A percentile compares a stretch with the other conserved stretches of the same genome.
These are phyloP conservation scores for Aleadryas rufinucha DNA, from an alignment of 2,113 vertebrate species.

Conservation along the genomic window DNA sequence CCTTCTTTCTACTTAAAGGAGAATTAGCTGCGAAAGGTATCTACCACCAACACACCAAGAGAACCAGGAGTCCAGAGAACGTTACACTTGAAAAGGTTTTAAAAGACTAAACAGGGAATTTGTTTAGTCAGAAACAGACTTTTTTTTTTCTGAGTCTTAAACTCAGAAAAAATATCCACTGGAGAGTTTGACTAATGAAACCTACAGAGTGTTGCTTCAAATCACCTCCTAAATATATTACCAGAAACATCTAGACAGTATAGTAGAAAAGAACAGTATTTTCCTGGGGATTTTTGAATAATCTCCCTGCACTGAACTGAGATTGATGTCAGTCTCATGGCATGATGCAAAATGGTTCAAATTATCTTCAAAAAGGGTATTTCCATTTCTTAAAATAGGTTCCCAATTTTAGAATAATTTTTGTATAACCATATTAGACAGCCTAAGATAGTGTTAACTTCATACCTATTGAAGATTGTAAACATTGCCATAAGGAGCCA, in stretches of 20 bases:
- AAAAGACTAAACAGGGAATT: background rate
- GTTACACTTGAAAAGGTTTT: background rate
- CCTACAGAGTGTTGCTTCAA: background rate
- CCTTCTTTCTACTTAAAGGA: background rate
- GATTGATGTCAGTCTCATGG: background rate
- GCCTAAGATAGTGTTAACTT: background rate
- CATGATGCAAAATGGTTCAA: background rate
- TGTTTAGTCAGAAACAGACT: background rate
- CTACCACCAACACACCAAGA: background rate
- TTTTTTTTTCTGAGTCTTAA: background rate
- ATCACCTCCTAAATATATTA: background rate
- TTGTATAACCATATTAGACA: background rate
- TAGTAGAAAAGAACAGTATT: background rate
- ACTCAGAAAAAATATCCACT: background rate
- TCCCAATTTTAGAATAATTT: background rate
- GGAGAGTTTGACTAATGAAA: background rate
- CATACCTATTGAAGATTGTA: background rate
- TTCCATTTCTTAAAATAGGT: background rate
- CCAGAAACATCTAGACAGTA: background rate
- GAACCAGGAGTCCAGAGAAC: background rate
- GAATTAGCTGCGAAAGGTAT: background rate
- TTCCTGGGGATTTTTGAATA: background rate
- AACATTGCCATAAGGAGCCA: background rate
- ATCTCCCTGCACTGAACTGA: background rate
- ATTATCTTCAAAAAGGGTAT: background rate